Percentiles rank a stretch among this genome's conserved stretches.
Conservation (phyloP, 2,888 invertebrate genomes). For the Neoitamus cyanurus region DNA sequence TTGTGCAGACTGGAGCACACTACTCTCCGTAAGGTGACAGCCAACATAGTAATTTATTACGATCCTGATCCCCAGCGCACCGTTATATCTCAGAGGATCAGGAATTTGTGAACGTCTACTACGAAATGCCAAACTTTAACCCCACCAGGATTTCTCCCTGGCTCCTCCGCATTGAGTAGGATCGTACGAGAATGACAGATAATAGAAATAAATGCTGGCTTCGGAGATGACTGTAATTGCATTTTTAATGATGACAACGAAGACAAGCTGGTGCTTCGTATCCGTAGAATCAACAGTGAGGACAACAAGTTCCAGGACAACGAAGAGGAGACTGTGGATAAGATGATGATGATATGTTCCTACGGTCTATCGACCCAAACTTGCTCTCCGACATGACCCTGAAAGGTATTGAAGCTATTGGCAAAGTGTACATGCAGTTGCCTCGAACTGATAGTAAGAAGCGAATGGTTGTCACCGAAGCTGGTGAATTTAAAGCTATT, state of each 20-base stretch:
- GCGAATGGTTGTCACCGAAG: slow-evolving; percentile 94
- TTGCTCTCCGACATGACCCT: slow-evolving; percentile 99
- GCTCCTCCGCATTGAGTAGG: slow-evolving; percentile 96
- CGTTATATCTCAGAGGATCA: slow-evolving; percentile 98
- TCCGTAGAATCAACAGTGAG: slow-evolving; percentile 98
- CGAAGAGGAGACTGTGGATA: slow-evolving; percentile 87
- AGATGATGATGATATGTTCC: slow-evolving; percentile 99
- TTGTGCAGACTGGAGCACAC: slow-evolving; percentile 97
- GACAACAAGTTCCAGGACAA: slow-evolving; percentile 86
- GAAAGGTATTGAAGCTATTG: slow-evolving; percentile 97
- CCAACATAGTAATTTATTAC: slow-evolving; percentile 99
- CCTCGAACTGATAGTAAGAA: slow-evolving; percentile 99
- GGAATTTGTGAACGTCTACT: slow-evolving; percentile 99
- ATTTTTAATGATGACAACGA: slow-evolving; percentile 99
- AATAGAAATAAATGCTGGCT: slow-evolving; percentile 99
- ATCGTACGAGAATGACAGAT: slow-evolving; percentile 98
- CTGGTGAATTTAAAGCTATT: slow-evolving; percentile 97
- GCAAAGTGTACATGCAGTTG: slow-evolving; percentile 99
- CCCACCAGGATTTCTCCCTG: slow-evolving; percentile 97
- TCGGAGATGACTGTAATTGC: slow-evolving; percentile 98
- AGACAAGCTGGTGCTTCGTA: slow-evolving; percentile 96
- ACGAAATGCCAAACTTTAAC: slow-evolving; percentile 99
- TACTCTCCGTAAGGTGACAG: slow-evolving; percentile 94
- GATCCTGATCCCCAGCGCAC: slow-evolving; percentile 99
- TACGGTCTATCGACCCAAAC: slow-evolving; percentile 98